Evolutionary conservation across 2,113 vertebrate species (phyloP), one percentile per base, ranked within the genome.

Genomic region (Gopherus evgoodei): DNA sequence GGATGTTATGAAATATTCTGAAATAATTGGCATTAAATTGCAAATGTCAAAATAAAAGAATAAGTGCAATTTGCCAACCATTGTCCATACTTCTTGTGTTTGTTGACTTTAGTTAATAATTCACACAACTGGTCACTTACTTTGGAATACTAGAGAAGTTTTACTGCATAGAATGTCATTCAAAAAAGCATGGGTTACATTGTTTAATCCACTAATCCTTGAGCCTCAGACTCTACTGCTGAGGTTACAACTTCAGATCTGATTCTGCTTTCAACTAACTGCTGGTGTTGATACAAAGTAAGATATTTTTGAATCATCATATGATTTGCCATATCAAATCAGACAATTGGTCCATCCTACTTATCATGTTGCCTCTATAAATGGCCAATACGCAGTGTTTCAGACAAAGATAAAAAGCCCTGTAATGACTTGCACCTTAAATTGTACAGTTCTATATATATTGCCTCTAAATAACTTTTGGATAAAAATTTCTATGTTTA

Each of bases 311-410:
- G 8, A 0, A 0, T 81, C 7, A 8, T 78, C 54, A 44, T 3
- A 72, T 57, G 84, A 81, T 84, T 84, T 93, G 24, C 44, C 25
- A 7, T 38, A 83, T 3, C 5, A 56, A 11, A 25, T 87, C 0
- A 8, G 57, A 53, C 0, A 54, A 56, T 1, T 42, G 17, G 62
- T 82, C 52, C 8, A 1, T 76, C 31, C 65, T 2, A 59, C 19
- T 10, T 80, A 38, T 86, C 69, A 89, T 35, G 54, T 91, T 82
- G 29, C 72, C 93, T 84, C 49, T 69, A 59, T 47, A 95, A 88
- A 19, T 0, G 83, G 19, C 5, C 3, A 79, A 88, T 91, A 79
- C 11, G 3, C 84, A 25, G 27, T 1, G 3, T 27, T 5, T n/a
- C 57, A 53, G 65, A 72, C 53, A 52, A 88, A 94, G 72, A 76